Base-by-base conservation (phyloP, 1,140 invertebrate genomes). In the Pteromalus puparum region DNA sequence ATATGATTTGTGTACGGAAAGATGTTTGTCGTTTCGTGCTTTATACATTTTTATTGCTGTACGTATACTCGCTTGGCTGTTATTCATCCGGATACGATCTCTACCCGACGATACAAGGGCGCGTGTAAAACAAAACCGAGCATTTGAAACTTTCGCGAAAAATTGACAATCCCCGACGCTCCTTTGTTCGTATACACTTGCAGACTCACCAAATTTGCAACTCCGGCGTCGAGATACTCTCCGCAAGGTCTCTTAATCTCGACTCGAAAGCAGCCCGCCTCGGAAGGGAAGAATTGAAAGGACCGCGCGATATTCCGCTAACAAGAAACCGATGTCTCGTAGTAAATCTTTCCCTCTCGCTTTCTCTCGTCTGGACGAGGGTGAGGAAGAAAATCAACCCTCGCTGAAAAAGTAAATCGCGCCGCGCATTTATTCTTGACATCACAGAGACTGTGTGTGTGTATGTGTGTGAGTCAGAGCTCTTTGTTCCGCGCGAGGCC, bases 291-390 rank as follows among this genome's bases (percentile, higher is more conserved):
- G 85, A 87, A 87, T 86, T 86, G 90, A 88, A 88, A 87, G 18
- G n/a, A 61, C 42, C 84, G 73, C 86, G 86, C 87, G 88, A 88
- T 90, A 89, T 90, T 90, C 86, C 86, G 88, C 87, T 91, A 91
- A 91, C 89, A 90, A 91, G 90, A 90, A 91, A 91, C 87, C 88
- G 87, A 90, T 91, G 90, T 91, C 90, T 88, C 85, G 84, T 87
- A 85, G 88, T 91, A 89, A 89, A 88, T 88, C 87, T 88, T 83
- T 81, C 80, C 21, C 72, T 34, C 72, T 74, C 72, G 13, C 72
- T 70, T n/a, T 70, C 68, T 61, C 53, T n/a, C 21, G 15, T 74
- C 72, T 30, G 15, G 26, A 48, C 30, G 15, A 26, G 61, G 21
- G 34, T 21, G 42, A 48, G 30, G n/a, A 13, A 83, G 72, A 87